phyloP scores from a whole-genome alignment of 2,888 invertebrate genomes.

The Ophion slaviceki region DNA sequence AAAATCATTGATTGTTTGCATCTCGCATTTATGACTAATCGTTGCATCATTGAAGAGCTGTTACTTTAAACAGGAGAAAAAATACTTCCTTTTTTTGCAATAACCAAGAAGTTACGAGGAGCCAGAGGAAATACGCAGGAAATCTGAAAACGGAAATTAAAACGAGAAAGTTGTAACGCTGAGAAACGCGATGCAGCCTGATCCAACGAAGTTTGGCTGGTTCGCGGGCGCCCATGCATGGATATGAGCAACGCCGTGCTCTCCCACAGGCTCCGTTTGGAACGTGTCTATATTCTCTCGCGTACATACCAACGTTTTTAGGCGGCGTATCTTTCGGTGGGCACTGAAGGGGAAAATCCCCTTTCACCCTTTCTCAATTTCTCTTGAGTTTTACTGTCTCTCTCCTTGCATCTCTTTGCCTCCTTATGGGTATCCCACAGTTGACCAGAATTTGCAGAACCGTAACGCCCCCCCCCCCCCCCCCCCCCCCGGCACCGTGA shows the following conservation, averaged over 20 bases:
- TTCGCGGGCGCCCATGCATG: constrained; percentile 68
- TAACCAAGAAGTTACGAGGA: not conserved
- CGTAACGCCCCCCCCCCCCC: not conserved
- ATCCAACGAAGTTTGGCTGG: constrained; percentile 75
- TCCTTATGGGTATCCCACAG: constrained; percentile 39
- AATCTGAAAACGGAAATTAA: not conserved
- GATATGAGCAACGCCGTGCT: constrained; percentile 74
- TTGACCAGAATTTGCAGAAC: constrained; percentile 52
- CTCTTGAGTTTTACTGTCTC: constrained; percentile 1
- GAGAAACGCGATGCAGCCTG: constrained; percentile 74
- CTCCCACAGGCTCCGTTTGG: constrained; percentile 16
- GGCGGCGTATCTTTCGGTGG: constrained; percentile 4
- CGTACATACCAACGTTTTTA: not conserved
- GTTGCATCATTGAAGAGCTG: not conserved
- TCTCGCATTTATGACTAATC: not conserved
- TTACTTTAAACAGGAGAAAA: not conserved
- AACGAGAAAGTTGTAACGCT: constrained; percentile 69
- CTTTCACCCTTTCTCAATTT: not conserved
- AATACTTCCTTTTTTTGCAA: no score
- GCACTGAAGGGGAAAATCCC: constrained; percentile 23
- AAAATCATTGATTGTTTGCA: not conserved
- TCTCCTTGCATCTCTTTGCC: constrained; percentile 18
- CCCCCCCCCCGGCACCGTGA: constrained; percentile 4
- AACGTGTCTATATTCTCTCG: not conserved
- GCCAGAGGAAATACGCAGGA: not conserved